These are phyloP conservation scores for Amazona guildingii DNA, from an alignment of 2,113 vertebrate genomes.

Conservation along the genomic window DNA sequence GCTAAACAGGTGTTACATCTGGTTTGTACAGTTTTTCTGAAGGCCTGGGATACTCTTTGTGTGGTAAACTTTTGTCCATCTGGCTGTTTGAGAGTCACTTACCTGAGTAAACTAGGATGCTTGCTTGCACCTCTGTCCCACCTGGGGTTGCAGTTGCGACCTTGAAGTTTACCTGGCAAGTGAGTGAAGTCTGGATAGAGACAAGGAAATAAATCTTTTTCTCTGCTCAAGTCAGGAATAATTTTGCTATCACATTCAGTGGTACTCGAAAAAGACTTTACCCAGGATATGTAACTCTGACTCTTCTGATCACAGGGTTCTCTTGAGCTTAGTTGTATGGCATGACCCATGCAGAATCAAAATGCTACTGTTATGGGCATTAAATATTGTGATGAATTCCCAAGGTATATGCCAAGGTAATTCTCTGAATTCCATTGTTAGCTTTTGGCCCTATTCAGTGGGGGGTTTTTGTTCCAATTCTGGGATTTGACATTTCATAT, in stretches of 20 bases:
- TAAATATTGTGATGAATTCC: background rate
- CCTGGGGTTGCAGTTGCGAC: background rate
- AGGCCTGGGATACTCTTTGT: background rate
- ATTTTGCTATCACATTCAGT: background rate
- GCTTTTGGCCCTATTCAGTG: background rate
- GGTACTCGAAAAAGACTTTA: background rate
- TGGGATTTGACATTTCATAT: slow-evolving; percentile 5
- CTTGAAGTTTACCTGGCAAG: background rate
- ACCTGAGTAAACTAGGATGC: background rate
- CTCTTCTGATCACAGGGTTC: background rate
- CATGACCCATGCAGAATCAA: background rate
- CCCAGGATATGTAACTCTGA: background rate
- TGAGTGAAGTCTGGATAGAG: background rate
- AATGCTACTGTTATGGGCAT: background rate
- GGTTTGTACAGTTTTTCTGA: background rate
- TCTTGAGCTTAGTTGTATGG: background rate
- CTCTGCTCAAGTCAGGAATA: background rate
- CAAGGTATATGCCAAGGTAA: background rate
- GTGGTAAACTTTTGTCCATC: background rate
- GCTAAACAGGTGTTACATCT: background rate
- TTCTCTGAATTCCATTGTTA: background rate
- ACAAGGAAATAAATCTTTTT: background rate
- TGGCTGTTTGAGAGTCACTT: background rate
- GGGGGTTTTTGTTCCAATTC: background rate
- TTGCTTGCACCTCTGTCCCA: background rate